Conservation (phyloP, 92 coral and sea anemone genomes). For the Plumapathes pennacea region DNA sequence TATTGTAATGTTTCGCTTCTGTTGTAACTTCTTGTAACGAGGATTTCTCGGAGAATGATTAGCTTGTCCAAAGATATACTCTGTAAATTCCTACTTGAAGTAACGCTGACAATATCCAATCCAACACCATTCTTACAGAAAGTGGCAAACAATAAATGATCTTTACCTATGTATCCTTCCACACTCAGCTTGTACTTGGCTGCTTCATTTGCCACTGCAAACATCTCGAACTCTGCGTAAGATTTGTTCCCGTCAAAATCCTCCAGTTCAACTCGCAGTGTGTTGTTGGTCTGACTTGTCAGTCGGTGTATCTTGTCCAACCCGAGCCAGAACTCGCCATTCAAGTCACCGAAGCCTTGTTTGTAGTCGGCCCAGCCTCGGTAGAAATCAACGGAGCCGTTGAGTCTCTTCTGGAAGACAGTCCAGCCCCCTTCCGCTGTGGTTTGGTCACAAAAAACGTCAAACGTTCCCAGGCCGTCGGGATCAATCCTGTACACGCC, state of each 20-base stretch:
- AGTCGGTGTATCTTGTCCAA: conserved; percentile 70
- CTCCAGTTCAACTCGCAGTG: conserved; percentile 53
- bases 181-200: conserved; percentile 51
- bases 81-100: no score
- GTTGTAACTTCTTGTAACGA: no score
- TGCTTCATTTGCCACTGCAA: conserved; percentile 46
- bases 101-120: no score
- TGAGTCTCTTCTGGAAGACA: conserved; percentile 58
- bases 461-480: conserved; percentile 40
- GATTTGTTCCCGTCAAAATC: conserved; percentile 52
- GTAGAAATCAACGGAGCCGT: conserved; percentile 45
- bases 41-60: no score
- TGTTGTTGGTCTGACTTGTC: conserved; percentile 30
- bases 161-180: conserved; percentile 45
- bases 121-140: no score
- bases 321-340: conserved; percentile 81
- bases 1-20: no score
- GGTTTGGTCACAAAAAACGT: conserved; percentile 73
- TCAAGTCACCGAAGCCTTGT: conserved; percentile 60
- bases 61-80: no score
- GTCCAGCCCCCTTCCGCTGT: conserved; percentile 79
- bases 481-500: conserved; percentile 72
- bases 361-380: conserved; percentile 70
- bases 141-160: no score
- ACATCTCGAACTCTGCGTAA: conserved; percentile 43